phyloP scores from a whole-genome alignment of 2,888 invertebrate species.

The Euplagia quadripunctaria region DNA sequence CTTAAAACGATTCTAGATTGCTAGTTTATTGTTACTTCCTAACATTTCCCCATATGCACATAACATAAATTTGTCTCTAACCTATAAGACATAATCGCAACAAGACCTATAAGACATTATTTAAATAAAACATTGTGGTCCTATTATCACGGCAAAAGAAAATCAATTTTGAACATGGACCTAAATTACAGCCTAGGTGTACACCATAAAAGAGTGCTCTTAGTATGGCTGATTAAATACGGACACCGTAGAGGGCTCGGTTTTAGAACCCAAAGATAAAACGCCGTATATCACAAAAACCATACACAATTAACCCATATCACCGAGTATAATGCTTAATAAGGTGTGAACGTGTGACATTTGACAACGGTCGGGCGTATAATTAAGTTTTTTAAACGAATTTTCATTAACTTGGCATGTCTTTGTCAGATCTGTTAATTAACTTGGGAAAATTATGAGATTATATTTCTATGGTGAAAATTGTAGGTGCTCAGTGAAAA shows the following conservation, averaged over 20 bases:
- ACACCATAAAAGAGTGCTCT: neutral
- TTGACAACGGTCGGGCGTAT: constrained; percentile 42
- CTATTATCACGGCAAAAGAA: neutral
- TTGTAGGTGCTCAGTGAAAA: neutral
- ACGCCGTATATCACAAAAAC: constrained; percentile 19
- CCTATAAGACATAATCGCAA: no score
- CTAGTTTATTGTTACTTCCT: neutral
- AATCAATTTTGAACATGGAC: neutral
- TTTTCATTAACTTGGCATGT: constrained; percentile 45
- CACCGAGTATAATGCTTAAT: constrained; percentile 36
- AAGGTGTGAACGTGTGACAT: constrained; percentile 45
- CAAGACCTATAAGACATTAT: neutral
- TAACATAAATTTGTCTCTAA: neutral
- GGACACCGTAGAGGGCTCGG: neutral
- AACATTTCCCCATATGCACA: no score
- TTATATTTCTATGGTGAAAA: constrained; percentile 1
- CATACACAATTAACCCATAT: constrained; percentile 28
- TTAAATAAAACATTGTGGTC: neutral
- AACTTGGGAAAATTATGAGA: constrained; percentile 24
- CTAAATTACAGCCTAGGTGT: neutral
- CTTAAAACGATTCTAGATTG: neutral
- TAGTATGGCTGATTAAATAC: neutral
- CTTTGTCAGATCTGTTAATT: constrained; percentile 45
- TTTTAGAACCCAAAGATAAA: constrained; percentile 1
- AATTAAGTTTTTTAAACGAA: constrained; percentile 55